Evolutionary conservation across 2,797 vertebrate species (phyloP).

Genomic region (Sphenopsis melanotis): DNA sequence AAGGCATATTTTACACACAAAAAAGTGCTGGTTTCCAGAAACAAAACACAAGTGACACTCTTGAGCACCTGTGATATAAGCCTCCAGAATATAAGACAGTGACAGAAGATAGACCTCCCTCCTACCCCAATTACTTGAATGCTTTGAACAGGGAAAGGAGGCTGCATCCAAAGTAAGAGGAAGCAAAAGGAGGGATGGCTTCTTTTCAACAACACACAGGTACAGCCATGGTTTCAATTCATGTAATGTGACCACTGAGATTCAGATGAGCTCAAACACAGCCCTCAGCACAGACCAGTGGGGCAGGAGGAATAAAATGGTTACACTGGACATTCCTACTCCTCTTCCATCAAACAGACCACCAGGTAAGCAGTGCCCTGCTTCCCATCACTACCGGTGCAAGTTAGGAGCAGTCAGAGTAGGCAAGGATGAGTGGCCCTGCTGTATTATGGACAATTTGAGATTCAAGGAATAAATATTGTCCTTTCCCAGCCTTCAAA

Average conservation of each 20-base stretch:
- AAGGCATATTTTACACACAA: not conserved
- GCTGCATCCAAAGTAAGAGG: not conserved
- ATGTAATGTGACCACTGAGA: rapidly evolving
- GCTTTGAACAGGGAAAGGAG: not conserved
- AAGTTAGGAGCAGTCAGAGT: not conserved
- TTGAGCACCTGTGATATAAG: rapidly evolving
- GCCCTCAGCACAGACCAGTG: not conserved
- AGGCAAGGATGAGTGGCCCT: not conserved
- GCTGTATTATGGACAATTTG: not conserved
- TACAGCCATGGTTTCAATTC: not conserved
- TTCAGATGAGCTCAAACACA: rapidly evolving
- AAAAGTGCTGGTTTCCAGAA: not conserved
- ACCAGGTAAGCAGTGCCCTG: too few species aligned
- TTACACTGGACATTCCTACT: not conserved
- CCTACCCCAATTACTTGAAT: not conserved
- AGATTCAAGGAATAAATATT: not conserved
- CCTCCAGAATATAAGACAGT: not conserved
- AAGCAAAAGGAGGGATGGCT: not conserved
- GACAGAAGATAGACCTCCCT: not conserved
- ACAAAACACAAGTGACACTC: not conserved
- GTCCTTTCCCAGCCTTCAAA: not conserved
- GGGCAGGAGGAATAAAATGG: not conserved
- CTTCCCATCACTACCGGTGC: rapidly evolving
- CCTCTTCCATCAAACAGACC: not conserved
- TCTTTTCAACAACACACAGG: not conserved